phyloP scores from a whole-genome alignment of 2,888 invertebrate genomes.

The Netelia fuscicornis region DNA sequence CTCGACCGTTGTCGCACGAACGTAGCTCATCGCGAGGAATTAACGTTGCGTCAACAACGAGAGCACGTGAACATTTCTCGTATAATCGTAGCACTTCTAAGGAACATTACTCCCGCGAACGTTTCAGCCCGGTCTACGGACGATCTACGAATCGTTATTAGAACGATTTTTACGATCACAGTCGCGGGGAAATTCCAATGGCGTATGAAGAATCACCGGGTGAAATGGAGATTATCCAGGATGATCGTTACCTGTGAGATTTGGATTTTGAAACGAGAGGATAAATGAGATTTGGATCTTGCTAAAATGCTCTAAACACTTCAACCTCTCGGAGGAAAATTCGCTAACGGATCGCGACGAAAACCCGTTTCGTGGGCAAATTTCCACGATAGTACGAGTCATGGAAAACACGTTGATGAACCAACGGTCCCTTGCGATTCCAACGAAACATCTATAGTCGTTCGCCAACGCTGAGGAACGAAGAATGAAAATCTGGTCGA shows the following conservation, averaged over 20 bases:
- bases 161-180: slow-evolving; percentile 77
- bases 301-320: slow-evolving; percentile 62
- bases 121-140: slow-evolving; percentile 73
- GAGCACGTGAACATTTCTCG: slow-evolving; percentile 70
- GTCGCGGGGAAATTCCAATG: slow-evolving; percentile 79
- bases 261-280: slow-evolving; percentile 75
- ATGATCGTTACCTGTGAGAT: slow-evolving; percentile 72
- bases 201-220: slow-evolving; percentile 76
- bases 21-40: slow-evolving; percentile 70
- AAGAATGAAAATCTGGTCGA: no score
- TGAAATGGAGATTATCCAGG: slow-evolving; percentile 73
- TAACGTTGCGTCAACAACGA: slow-evolving; percentile 72
- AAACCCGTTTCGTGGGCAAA: no score
- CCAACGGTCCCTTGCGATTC: no score
- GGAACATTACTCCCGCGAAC: slow-evolving; percentile 73
- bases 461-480: no score
- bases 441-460: no score
- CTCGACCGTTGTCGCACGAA: slow-evolving; percentile 68
- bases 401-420: no score
- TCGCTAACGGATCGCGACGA: no score
- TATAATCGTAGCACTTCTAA: slow-evolving; percentile 58
- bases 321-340: neutral
- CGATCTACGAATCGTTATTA: slow-evolving; percentile 69
- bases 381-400: no score
- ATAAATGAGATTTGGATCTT: slow-evolving; percentile 72